Percentiles rank a stretch among this genome's conserved stretches.
These are phyloP conservation scores for Eledona agricola DNA, from an alignment of 2,888 invertebrate genomes.

Conservation along the genomic window DNA sequence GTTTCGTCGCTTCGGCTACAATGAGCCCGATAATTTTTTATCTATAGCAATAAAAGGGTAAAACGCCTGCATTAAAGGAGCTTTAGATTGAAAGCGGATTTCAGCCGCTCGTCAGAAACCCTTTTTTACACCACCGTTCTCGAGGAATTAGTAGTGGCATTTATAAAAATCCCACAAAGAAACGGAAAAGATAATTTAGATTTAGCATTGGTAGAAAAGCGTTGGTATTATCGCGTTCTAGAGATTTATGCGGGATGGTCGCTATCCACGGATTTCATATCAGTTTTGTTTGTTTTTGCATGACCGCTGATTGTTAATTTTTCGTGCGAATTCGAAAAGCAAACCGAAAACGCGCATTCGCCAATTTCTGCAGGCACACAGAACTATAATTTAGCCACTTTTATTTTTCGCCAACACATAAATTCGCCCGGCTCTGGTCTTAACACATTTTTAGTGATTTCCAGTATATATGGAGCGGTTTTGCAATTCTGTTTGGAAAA, in stretches of 20 bases:
- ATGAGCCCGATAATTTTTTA: slow-evolving; percentile 31
- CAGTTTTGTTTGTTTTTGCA: background rate
- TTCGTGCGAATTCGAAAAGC: background rate
- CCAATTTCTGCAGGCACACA: no score
- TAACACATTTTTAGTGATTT: slow-evolving; percentile 3
- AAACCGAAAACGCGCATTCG: background rate
- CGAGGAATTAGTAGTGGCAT: slow-evolving; percentile 28
- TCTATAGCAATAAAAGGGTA: slow-evolving; percentile 24
- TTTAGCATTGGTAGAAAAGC: slow-evolving; percentile 25
- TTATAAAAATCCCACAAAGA: slow-evolving; percentile 29
- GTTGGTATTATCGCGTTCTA: slow-evolving; percentile 23
- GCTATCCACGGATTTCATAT: background rate
- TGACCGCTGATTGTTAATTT: slow-evolving; percentile 5
- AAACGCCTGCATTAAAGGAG: slow-evolving; percentile 28
- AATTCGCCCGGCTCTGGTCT: slow-evolving; percentile 1
- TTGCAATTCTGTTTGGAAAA: slow-evolving; percentile 9
- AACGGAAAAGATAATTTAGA: slow-evolving; percentile 26
- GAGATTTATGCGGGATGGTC: slow-evolving; percentile 22
- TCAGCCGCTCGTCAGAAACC: slow-evolving; percentile 25
- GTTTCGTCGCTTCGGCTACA: slow-evolving; percentile 26
- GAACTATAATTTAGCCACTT: no score
- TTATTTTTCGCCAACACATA: background rate
- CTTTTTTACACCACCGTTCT: slow-evolving; percentile 26
- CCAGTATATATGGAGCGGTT: no score
- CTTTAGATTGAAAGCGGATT: slow-evolving; percentile 30